Evolutionary conservation across 1,140 invertebrate genomes (phyloP).

Genomic region (Procambarus clarkii): DNA sequence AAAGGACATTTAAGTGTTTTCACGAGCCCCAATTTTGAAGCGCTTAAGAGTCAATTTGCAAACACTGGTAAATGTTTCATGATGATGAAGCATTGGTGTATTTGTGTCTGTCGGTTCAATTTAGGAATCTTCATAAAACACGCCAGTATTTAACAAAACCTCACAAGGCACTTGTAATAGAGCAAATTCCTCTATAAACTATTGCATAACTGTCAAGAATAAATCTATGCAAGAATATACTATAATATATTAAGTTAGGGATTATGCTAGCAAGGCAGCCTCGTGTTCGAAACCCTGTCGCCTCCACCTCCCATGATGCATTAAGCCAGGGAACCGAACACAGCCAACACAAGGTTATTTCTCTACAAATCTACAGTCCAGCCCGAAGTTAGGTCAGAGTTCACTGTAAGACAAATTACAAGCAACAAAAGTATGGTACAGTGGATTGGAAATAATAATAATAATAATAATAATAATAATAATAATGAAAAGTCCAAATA

Average conservation of each 20-base stretch:
- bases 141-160: background rate
- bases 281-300: constrained; percentile 24
- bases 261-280: constrained; percentile 37
- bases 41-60: background rate
- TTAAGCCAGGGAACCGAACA: constrained; percentile 26
- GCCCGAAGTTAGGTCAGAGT: constrained; percentile 47
- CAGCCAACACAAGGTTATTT: constrained; percentile 39
- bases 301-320: constrained; percentile 23
- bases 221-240: constrained; percentile 54
- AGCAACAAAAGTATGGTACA: constrained; percentile 32
- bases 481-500: background rate
- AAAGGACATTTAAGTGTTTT: constrained; percentile 35
- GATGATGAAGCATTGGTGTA: background rate
- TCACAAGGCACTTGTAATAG: background rate
- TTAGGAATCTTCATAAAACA: background rate
- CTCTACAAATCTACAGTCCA: constrained; percentile 50
- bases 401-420: constrained; percentile 27
- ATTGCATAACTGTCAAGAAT: constrained; percentile 51
- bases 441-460: constrained; percentile 24
- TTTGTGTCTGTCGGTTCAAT: background rate
- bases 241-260: constrained; percentile 42
- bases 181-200: constrained; percentile 30
- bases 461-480: background rate
- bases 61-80: background rate
- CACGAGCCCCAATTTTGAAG: background rate